Base-by-base conservation (phyloP, 2,797 vertebrate species). In the Sebastolobus altivelis region DNA sequence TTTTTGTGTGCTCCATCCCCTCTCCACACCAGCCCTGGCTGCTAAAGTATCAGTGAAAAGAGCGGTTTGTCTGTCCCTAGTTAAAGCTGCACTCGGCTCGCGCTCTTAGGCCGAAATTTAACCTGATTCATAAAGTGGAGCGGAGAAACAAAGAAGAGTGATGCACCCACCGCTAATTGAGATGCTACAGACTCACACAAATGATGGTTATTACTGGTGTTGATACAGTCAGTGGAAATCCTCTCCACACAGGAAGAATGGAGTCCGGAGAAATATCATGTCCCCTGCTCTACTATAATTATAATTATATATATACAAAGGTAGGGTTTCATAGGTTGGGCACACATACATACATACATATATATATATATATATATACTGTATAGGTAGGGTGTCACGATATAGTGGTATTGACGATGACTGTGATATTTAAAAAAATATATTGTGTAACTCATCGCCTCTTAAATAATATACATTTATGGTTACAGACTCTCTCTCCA, bases 1-100 rank as follows among this genome's bases (percentile, higher is more conserved):
- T 74, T 84, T 80, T 25, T 25, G 25, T 82, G 75, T 49, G 16
- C 59, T 38, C 33, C 38, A 46, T 70, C 33, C 75, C 67, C 83
- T 83, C 87, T 65, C 81, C 68, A 84, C 61, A 59, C 72, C 79
- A 83, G 89, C 77, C 67, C 61, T 83, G 83, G 70, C 83, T 85
- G 61, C 52, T 58, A 52, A 82, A 83, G 76, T 59, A 85, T 71
- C 81, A 60, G 65, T 75, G 40, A 85, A 81, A 88, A 88, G 74
- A 82, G 70, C 1, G 56, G 66, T 76, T 73, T 76, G 73, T 72
- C 82, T 59, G 14, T 73, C 33, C 20, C 43, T 12, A 0, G 68
- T 82, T 81, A 77, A 83, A 70, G 65, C 80, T 67, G 77, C 35
- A 69, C 77, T 76, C 77, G 72, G 22, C 25, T 25, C 25, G 18